Evolutionary conservation across 1,140 invertebrate species (phyloP), one percentile per base, ranked within the genome.

Genomic region (Drepana arcuata): DNA sequence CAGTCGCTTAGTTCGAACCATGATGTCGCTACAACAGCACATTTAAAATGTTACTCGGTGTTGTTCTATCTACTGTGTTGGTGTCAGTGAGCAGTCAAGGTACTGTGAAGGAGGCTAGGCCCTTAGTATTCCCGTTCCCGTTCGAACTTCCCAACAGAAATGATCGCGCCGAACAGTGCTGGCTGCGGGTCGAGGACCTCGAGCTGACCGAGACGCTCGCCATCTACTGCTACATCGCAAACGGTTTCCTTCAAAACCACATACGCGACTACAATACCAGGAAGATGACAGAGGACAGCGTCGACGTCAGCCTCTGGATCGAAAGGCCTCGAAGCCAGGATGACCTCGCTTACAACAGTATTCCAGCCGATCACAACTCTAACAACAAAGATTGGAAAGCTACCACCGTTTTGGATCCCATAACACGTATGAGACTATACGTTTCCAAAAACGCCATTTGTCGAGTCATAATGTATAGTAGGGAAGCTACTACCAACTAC

Each of bases 1-100:
- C 58, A 50, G 48, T 60, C 55, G 36, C 33, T 71, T 54, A 82
- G 70, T 81, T 60, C 29, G 45, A 50, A 71, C 61, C 59, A 79
- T 78, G 71, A 50, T 58, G 60, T 49, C 47, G 71, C 7, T 35
- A 42, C 30, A 57, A 48, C 51, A 51, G 44, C 47, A 78, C 74
- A 68, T 51, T 67, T 63, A 78, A 78, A 81, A 81, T 81, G 77
- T 77, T 78, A 66, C 38, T 66, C 30, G 35, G 41, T 25, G 14
- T 60, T 12, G 15, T 75, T 13, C 35, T 69, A 3, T 34, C 37
- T 11, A 51, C 35, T 30, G 36, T 49, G 34, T 34, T 61, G 10
- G 28, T 67, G 46, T 34, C 51, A 26, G 28, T 52, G 27, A 32
- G 43, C 25, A 34, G 46, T 30, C 48, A 62, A 26, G 43, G 28